These are phyloP conservation scores for Drosophila micromelanica DNA, from an alignment of 1,140 invertebrate genomes.

Conservation along the genomic window DNA sequence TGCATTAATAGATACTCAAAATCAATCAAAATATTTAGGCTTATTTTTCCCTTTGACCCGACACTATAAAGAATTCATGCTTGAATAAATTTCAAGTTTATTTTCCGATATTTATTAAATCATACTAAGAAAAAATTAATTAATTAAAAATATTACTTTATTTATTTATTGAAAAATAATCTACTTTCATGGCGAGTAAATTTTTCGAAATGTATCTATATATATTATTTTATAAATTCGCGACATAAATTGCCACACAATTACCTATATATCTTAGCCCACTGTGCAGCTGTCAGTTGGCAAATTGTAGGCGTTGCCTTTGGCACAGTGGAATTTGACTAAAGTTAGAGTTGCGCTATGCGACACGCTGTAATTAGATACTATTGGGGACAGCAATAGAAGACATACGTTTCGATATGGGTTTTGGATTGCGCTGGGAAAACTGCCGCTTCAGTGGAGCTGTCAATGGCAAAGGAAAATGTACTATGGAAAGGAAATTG, in stretches of 20 bases:
- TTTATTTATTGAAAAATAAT: too few species aligned
- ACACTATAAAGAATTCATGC: too few species aligned
- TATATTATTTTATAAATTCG: too few species aligned
- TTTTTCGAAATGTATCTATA: too few species aligned
- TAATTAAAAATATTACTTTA: too few species aligned
- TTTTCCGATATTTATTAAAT: too few species aligned
- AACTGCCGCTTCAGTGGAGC: slow-evolving; percentile 57
- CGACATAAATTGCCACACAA: background rate
- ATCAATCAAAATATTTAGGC: too few species aligned
- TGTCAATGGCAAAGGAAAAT: slow-evolving; percentile 52
- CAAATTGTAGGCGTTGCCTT: slow-evolving; percentile 53
- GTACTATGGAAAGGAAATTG: background rate
- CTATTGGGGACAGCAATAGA: slow-evolving; percentile 39
- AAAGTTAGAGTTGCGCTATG: slow-evolving; percentile 47
- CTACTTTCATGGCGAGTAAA: too few species aligned
- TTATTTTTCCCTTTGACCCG: too few species aligned
- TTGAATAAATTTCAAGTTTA: too few species aligned
- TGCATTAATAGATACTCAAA: too few species aligned
- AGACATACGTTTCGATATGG: slow-evolving; percentile 12
- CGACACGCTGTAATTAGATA: slow-evolving; percentile 75
- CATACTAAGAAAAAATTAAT: too few species aligned
- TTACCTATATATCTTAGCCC: background rate
- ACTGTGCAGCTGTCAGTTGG: slow-evolving; percentile 25
- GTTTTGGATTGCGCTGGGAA: slow-evolving; percentile 59
- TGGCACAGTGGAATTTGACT: slow-evolving; percentile 35